These are phyloP conservation scores for Myzus persicae DNA, from an alignment of 1,140 invertebrate species.

Conservation along the genomic window DNA sequence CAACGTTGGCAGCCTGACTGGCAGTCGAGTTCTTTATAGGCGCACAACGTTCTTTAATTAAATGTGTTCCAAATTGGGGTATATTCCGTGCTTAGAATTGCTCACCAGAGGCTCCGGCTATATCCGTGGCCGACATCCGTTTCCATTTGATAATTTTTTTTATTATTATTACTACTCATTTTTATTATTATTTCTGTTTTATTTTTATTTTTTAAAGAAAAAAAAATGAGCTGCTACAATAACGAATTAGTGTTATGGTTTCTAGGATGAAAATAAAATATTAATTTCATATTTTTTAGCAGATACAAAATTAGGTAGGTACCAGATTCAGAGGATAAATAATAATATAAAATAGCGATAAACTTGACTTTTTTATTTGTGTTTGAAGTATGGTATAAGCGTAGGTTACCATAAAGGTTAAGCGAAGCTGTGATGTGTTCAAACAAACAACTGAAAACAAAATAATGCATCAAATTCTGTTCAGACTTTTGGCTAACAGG, in stretches of 20 bases:
- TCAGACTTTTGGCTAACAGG: not conserved
- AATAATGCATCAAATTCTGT: not conserved
- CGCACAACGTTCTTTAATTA: slow-evolving; percentile 27
- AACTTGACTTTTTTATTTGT: not conserved
- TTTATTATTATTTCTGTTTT: not conserved
- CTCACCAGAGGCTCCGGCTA: not conserved
- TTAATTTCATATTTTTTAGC: not conserved
- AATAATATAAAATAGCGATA: not conserved
- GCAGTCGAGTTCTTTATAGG: not conserved
- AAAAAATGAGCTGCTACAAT: not conserved
- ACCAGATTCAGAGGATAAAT: not conserved
- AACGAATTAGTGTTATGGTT: not conserved
- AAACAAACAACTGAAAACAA: too few species aligned
- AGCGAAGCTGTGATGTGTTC: not conserved
- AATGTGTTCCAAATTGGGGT: slow-evolving; percentile 29
- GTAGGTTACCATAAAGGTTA: not conserved
- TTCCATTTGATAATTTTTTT: slow-evolving; percentile 18
- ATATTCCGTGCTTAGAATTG: slow-evolving; percentile 18
- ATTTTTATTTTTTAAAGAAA: not conserved
- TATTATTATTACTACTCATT: not conserved
- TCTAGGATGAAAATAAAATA: not conserved
- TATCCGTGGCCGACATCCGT: not conserved
- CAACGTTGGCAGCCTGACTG: not conserved
- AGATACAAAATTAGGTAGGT: not conserved
- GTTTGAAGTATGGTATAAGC: not conserved